Evolutionary conservation across 2,113 vertebrate species (phyloP).

Genomic region (Eulemur macaco): DNA sequence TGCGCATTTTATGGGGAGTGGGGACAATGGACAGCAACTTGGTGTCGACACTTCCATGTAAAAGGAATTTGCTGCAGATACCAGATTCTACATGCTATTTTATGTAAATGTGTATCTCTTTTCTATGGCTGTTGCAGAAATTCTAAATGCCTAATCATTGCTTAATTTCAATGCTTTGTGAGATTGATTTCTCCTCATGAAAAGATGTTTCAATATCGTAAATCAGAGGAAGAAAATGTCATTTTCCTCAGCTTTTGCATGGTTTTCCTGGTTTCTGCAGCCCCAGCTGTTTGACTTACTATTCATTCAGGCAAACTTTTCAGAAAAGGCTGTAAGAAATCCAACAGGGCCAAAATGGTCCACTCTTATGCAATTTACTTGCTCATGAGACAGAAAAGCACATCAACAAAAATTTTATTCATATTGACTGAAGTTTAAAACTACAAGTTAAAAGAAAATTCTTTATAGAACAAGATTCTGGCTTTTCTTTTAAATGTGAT

Average conservation of each 20-base stretch:
- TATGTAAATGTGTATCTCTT: background rate
- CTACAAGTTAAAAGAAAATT: background rate
- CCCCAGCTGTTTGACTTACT: background rate
- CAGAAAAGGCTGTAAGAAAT: background rate
- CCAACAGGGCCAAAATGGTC: background rate
- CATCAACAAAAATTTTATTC: background rate
- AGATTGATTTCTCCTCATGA: background rate
- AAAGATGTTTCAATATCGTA: constrained; percentile 35
- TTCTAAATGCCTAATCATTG: background rate
- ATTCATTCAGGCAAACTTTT: background rate
- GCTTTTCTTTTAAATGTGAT: background rate
- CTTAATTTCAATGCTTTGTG: background rate
- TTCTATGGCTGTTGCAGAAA: background rate
- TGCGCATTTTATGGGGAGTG: background rate
- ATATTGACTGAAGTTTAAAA: background rate
- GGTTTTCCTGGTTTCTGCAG: background rate
- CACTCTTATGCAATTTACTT: background rate
- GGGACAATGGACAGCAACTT: background rate
- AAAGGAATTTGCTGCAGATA: background rate
- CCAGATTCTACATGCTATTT: background rate
- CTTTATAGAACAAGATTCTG: background rate
- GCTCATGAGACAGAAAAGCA: background rate
- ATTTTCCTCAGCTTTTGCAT: background rate
- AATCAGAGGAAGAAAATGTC: constrained; percentile 3
- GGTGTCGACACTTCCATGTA: background rate